Evolutionary conservation across 1,140 invertebrate species (phyloP).

Genomic region (Penaeus japonicus): DNA sequence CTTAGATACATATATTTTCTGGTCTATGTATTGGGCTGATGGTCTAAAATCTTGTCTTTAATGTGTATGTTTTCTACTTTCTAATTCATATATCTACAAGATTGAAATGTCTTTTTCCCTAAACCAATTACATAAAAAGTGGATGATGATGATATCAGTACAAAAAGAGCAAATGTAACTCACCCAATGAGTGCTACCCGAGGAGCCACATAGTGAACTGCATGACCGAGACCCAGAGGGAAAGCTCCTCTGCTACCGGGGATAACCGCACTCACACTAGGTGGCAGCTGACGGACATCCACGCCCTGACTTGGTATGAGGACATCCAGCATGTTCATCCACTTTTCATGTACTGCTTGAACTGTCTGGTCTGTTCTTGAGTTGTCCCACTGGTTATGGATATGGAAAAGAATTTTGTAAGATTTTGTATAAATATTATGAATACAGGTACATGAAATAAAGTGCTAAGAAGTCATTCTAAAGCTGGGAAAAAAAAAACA

Average conservation of each 20-base stretch:
- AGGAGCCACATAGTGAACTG: slow-evolving; percentile 80
- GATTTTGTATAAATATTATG: no score
- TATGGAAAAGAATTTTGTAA: not conserved
- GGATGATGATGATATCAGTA: no score
- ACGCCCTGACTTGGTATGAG: slow-evolving; percentile 7
- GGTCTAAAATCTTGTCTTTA: no score
- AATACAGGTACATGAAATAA: no score
- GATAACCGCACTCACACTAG: slow-evolving; percentile 74
- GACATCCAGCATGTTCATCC: slow-evolving; percentile 28
- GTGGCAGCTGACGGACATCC: slow-evolving; percentile 75
- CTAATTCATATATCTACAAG: no score
- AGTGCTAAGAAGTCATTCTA: no score
- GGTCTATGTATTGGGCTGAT: no score
- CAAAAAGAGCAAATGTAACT: slow-evolving; percentile 15
- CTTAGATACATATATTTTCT: no score
- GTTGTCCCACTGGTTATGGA: slow-evolving; percentile 41
- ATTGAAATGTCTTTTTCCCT: no score
- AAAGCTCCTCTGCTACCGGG: slow-evolving; percentile 80
- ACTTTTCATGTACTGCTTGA: slow-evolving; percentile 20
- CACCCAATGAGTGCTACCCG: slow-evolving; percentile 83
- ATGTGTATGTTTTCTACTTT: no score
- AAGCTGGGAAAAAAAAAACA: no score
- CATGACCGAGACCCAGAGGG: slow-evolving; percentile 90
- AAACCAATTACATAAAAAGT: no score
- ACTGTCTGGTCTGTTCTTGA: not conserved